Percentiles rank a stretch among this genome's conserved stretches.
Evolutionary conservation across 64 coral and sea anemone genomes (phyloP).

Genomic region (Catalaphyllia jardinei): DNA sequence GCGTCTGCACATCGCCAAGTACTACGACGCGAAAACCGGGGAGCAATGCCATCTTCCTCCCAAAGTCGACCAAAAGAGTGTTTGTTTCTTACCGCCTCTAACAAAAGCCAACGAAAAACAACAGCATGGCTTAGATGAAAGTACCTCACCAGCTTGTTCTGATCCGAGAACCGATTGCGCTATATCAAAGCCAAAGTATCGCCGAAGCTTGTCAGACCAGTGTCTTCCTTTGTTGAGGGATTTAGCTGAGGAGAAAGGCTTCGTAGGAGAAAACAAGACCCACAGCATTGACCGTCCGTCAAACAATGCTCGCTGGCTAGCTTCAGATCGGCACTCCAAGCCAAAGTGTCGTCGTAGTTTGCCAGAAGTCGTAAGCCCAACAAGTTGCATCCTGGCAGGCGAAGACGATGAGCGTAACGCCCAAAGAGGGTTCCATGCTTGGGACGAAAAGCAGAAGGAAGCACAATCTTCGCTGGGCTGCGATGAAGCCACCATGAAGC

Average conservation of each 20-base stretch:
- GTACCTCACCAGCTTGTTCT: too few relatives aligned
- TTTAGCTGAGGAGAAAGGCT: background rate
- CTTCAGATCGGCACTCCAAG: background rate
- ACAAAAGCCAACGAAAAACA: background rate
- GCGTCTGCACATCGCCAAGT: constrained; percentile 5
- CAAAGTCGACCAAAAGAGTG: background rate
- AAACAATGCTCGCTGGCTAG: background rate
- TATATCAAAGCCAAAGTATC: background rate
- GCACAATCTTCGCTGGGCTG: too few relatives aligned
- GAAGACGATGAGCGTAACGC: background rate
- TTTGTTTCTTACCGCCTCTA: background rate
- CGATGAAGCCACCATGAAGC: background rate
- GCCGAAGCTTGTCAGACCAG: background rate
- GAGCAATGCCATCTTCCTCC: background rate
- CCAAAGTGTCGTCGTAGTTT: background rate
- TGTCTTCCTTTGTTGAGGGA: background rate
- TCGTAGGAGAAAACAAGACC: too few relatives aligned
- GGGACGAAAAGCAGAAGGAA: background rate
- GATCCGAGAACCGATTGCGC: background rate
- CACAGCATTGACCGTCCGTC: background rate
- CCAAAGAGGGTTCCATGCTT: background rate
- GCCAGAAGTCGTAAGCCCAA: background rate
- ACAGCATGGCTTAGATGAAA: too few relatives aligned
- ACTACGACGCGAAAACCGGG: constrained; percentile 23
- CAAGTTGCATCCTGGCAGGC: background rate